Evolutionary conservation across 2,113 vertebrate genomes (phyloP).

Genomic region (Eleginops maclovinus): DNA sequence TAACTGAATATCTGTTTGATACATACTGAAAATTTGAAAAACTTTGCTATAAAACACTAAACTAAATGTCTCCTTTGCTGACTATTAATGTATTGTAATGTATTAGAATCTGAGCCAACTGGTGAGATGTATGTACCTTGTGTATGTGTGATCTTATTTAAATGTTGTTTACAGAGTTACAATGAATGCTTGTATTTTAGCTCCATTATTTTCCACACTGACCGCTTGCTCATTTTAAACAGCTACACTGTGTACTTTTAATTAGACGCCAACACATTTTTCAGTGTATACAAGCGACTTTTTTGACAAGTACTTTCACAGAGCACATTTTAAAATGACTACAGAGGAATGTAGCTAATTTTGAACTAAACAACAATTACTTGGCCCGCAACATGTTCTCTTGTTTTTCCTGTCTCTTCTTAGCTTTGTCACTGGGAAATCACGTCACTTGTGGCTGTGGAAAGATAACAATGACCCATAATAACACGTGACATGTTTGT

Average conservation of each 20-base stretch:
- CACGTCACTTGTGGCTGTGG: slow-evolving; percentile 38
- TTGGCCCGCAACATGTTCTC: background rate
- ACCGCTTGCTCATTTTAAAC: slow-evolving; percentile 1
- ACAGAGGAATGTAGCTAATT: slow-evolving; percentile 9
- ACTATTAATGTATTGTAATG: background rate
- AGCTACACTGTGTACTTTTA: background rate
- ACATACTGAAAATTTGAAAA: slow-evolving; percentile 6
- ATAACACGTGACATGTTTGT: slow-evolving; percentile 49
- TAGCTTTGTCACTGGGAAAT: slow-evolving; percentile 39
- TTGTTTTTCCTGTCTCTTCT: slow-evolving; percentile 17
- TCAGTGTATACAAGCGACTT: background rate
- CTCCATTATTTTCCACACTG: background rate
- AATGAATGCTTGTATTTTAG: slow-evolving; percentile 1
- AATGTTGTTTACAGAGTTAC: background rate
- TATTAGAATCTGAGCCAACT: slow-evolving; percentile 5
- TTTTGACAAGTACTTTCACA: background rate
- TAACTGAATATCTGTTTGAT: background rate
- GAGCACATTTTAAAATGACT: slow-evolving; percentile 1
- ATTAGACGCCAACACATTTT: background rate
- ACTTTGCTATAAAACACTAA: background rate
- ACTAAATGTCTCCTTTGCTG: background rate
- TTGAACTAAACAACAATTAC: background rate
- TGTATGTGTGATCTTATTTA: background rate
- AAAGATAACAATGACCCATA: slow-evolving; percentile 43
- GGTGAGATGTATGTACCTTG: background rate